Evolutionary conservation across 2,113 vertebrate species (phyloP).

Genomic region (Nothocercus julius): DNA sequence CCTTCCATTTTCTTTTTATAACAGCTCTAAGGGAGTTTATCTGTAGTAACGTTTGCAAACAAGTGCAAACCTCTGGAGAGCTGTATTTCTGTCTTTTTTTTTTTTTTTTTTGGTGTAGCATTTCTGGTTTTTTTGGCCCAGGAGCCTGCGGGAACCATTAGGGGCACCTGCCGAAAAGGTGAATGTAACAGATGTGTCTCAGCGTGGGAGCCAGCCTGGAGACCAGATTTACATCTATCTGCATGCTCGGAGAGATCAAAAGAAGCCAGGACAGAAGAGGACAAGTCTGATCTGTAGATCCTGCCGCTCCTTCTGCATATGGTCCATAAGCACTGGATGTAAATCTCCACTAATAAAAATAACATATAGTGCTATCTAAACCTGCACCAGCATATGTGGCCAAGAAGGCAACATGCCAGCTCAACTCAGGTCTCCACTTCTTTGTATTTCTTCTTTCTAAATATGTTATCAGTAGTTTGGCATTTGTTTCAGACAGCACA

Average conservation of each 20-base stretch:
- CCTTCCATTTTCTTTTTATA: background rate
- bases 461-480: background rate
- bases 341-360: slow-evolving; percentile 8
- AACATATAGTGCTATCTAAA: background rate
- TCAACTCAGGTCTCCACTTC: background rate
- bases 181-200: slow-evolving; percentile 33
- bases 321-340: background rate
- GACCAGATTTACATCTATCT: slow-evolving; percentile 34
- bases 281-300: background rate
- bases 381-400: slow-evolving; percentile 15
- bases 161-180: slow-evolving; percentile 27
- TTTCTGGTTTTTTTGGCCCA: background rate
- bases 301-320: slow-evolving; percentile 26
- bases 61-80: background rate
- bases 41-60: slow-evolving; percentile 35
- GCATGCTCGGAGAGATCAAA: slow-evolving; percentile 26
- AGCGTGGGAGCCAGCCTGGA: background rate
- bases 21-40: slow-evolving; percentile 27
- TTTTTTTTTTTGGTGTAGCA: background rate
- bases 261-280: background rate
- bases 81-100: background rate
- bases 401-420: slow-evolving; percentile 21
- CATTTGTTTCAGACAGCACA: background rate
- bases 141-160: slow-evolving; percentile 22
- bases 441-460: slow-evolving; percentile 20